These are phyloP conservation scores for Prunella strophiata DNA, from an alignment of 2,797 vertebrate species.

Conservation along the genomic window DNA sequence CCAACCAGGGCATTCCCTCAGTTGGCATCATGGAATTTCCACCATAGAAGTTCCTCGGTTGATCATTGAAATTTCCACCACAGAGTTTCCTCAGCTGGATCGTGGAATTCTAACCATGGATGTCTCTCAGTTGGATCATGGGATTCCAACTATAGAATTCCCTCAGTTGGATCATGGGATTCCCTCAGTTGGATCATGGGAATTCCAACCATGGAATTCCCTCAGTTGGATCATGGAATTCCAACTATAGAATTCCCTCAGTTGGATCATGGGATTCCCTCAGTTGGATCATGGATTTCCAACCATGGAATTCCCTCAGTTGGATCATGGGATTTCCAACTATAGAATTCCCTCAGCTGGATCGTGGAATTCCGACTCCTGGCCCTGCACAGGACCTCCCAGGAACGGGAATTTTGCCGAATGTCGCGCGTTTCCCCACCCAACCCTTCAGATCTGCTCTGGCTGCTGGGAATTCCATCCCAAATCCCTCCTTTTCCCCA, in stretches of 20 bases:
- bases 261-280: neutral
- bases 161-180: too few species aligned
- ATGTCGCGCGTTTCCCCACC: accelerated
- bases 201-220: neutral
- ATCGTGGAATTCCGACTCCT: neutral
- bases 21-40: too few species aligned
- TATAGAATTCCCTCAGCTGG: neutral
- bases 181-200: neutral
- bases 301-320: accelerated
- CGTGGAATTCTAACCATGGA: neutral
- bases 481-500: accelerated
- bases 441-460: accelerated
- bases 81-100: accelerated
- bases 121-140: too few species aligned
- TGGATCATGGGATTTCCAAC: neutral
- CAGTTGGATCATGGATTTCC: neutral
- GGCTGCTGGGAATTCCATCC: accelerated
- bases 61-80: neutral
- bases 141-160: neutral
- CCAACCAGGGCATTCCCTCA: neutral
- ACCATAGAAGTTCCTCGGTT: neutral
- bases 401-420: accelerated
- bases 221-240: neutral
- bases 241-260: neutral
- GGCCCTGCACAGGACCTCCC: neutral